A percentile compares a stretch with the other conserved stretches of the same genome.
Conservation (phyloP, 2,797 vertebrate species). For the Perodicticus potto region DNA sequence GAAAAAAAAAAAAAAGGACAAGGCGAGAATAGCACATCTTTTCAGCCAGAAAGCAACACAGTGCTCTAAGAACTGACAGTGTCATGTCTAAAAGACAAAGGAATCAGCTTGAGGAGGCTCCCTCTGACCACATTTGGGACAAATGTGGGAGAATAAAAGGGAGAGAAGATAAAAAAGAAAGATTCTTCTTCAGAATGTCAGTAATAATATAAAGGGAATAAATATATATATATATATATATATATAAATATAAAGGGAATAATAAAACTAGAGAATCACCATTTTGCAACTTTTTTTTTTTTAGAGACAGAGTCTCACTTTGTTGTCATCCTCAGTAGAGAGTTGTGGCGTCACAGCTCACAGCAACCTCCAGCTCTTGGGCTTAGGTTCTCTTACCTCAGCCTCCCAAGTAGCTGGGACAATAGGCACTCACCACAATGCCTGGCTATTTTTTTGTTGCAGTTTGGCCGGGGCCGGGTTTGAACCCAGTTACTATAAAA, state of each 20-base stretch:
- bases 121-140: background rate
- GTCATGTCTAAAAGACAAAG: background rate
- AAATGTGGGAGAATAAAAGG: background rate
- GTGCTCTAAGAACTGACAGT: background rate
- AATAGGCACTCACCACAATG: too few relatives aligned
- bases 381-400: too few relatives aligned
- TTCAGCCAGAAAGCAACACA: background rate
- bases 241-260: background rate
- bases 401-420: too few relatives aligned
- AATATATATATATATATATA: background rate
- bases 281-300: background rate
- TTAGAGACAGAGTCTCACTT: too few relatives aligned
- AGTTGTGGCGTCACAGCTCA: too few relatives aligned
- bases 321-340: too few relatives aligned
- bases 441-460: too few relatives aligned
- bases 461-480: too few relatives aligned
- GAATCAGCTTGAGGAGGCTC: background rate
- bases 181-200: background rate
- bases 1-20: too few relatives aligned
- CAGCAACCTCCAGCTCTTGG: too few relatives aligned
- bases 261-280: background rate
- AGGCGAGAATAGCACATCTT: background rate
- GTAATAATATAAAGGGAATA: background rate
- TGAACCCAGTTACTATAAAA: constrained; percentile 58
- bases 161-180: background rate